phyloP scores from a whole-genome alignment of 2,797 vertebrate species.

The Intellagama lesueurii region DNA sequence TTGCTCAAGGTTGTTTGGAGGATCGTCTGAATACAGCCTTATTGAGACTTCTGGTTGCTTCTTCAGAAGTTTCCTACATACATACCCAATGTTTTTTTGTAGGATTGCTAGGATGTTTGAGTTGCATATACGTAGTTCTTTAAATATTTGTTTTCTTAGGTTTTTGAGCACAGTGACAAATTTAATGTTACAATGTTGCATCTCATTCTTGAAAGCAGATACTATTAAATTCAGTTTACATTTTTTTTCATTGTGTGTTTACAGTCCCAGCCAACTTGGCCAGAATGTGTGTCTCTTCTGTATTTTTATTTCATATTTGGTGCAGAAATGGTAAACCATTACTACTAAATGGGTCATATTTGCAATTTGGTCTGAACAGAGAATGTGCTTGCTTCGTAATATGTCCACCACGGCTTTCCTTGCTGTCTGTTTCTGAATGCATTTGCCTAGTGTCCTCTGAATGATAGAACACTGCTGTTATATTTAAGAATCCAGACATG shows the following conservation, averaged over 20 bases:
- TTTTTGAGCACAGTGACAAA: neutral
- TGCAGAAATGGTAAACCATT: neutral
- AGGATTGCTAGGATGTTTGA: neutral
- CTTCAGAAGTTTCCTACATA: neutral
- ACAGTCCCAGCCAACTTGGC: neutral
- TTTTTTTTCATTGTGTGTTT: neutral
- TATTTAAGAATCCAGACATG: conserved; percentile 29
- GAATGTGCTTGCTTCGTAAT: conserved; percentile 33
- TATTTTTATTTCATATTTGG: neutral
- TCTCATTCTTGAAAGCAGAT: neutral
- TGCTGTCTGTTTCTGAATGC: conserved; percentile 32
- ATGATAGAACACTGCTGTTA: conserved; percentile 28
- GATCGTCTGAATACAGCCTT: neutral
- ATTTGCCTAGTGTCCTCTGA: conserved; percentile 28
- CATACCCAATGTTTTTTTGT: too few relatives aligned
- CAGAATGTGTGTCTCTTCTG: conserved; percentile 14
- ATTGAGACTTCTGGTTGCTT: too few relatives aligned
- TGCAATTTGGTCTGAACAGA: conserved; percentile 22
- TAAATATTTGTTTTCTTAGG: neutral
- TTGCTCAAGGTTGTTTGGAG: neutral
- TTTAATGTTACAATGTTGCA: conserved; percentile 2
- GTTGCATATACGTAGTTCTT: conserved; percentile 6
- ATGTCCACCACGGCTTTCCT: neutral
- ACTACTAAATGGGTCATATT: neutral
- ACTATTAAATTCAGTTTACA: neutral